Evolutionary conservation across 2,888 invertebrate species (phyloP), one percentile per base, ranked within the genome.

Genomic region (Cheiracanthium punctorium): DNA sequence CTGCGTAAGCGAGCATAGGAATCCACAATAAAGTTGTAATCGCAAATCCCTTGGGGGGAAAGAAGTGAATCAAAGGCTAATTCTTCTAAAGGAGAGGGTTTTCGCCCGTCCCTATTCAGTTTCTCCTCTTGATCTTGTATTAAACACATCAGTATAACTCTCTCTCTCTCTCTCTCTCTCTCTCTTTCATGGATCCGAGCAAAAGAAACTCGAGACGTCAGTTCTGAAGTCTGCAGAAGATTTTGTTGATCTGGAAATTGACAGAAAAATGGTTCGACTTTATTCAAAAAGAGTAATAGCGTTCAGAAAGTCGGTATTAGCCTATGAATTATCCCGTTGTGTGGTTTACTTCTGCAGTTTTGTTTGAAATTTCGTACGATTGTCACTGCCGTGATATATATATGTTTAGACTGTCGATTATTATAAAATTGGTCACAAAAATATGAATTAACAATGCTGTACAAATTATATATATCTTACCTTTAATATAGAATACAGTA

Each of bases 41-140:
- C 80, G n/a, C 69, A 32, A 12, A 12, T 29, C 65, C 67, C 81
- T 33, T 71, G 58, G 41, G 58, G 41, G 82, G 70, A 24, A n/a
- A 58, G 24, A 58, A 24, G 1, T 2, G 1, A 58, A 24, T 58
- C 58, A 58, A 58, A 17, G 24, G 24, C 24, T 58, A 58, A 24
- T 24, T 58, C 58, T 58, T 20, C 24, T 1, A n/a, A n/a, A n/a
- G 4, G 58, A 58, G 24, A 24, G 14, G 24, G 20, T 24, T 58
- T 1, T 24, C 58, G 24, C 58, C 12, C 2, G 7, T 17, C 20
- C 24, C 12, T 20, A 58, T 5, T 24, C 24, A 58, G 58, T 24
- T 58, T 17, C 24, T 17, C n/a, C 4, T 7, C 58, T 58, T 58
- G 24, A 58, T 58, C 20, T 58, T 58, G 14, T 17, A 17, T 48